phyloP scores from a whole-genome alignment of 1,140 invertebrate genomes.

The Ladona fulva region DNA sequence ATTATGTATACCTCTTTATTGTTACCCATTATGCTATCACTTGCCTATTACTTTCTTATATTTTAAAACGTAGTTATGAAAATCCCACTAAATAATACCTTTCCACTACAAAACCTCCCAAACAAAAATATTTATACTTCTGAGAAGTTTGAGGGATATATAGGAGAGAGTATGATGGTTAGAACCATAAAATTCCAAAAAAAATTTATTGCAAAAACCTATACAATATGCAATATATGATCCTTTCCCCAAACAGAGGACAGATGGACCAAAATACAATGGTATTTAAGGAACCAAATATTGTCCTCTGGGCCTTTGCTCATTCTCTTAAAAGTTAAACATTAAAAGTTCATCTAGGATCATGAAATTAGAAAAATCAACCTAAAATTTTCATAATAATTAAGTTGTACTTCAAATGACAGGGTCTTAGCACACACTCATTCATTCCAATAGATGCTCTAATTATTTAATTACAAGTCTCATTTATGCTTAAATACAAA shows the following conservation, averaged over 20 bases:
- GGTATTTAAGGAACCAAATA: not conserved
- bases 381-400: not conserved
- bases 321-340: not conserved
- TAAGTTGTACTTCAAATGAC: not conserved
- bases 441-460: not conserved
- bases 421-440: not conserved
- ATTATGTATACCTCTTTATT: too few relatives aligned
- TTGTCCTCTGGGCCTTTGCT: not conserved
- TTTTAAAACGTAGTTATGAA: too few relatives aligned
- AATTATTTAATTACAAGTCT: conserved; percentile 8
- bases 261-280: not conserved
- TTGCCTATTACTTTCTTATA: too few relatives aligned
- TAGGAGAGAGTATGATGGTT: too few relatives aligned
- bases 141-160: too few relatives aligned
- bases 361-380: not conserved
- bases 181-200: not conserved
- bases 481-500: conserved; percentile 7
- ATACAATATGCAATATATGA: not conserved
- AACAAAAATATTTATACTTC: too few relatives aligned
- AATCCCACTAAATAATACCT: too few relatives aligned
- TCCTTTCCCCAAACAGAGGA: not conserved
- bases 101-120: too few relatives aligned
- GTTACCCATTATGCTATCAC: too few relatives aligned
- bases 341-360: not conserved
- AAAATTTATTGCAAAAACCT: conserved; percentile 10